phyloP scores from a whole-genome alignment of 1,140 invertebrate species.

The Colletes gigas region DNA sequence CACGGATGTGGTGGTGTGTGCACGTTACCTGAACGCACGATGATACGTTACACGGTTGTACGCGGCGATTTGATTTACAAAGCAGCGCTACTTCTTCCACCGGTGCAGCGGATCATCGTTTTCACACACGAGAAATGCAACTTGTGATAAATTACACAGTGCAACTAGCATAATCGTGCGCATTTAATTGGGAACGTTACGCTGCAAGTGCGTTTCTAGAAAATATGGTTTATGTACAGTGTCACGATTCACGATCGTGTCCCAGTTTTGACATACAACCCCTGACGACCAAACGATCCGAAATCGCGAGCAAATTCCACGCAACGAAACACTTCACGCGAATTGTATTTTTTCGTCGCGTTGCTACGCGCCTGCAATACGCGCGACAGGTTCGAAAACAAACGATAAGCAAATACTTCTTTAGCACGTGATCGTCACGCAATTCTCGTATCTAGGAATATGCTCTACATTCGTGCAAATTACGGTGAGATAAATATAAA shows the following conservation, averaged over 20 bases:
- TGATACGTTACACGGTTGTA: slow-evolving; percentile 1
- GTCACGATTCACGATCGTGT: background rate
- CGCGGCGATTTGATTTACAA: slow-evolving; percentile 37
- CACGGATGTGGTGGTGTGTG: background rate
- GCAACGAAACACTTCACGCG: background rate
- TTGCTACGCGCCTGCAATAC: background rate
- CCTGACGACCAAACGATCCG: background rate
- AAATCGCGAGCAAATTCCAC: background rate
- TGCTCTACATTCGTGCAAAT: no score
- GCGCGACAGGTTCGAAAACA: background rate
- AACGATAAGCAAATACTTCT: background rate
- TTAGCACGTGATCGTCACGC: no score
- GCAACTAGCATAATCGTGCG: background rate
- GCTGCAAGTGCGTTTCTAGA: background rate
- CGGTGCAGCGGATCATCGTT: slow-evolving; percentile 36
- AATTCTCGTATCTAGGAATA: no score
- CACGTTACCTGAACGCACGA: slow-evolving; percentile 6
- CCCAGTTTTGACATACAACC: slow-evolving; percentile 10
- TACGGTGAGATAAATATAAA: no score
- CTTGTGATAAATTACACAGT: background rate
- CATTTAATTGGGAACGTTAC: slow-evolving; percentile 11
- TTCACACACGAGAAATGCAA: slow-evolving; percentile 47
- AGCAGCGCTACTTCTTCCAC: slow-evolving; percentile 40
- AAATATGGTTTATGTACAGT: background rate
- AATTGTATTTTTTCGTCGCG: background rate